Evolutionary conservation across 1,140 invertebrate genomes (phyloP), one percentile per base, ranked within the genome.

Genomic region (Drosophila santomea): DNA sequence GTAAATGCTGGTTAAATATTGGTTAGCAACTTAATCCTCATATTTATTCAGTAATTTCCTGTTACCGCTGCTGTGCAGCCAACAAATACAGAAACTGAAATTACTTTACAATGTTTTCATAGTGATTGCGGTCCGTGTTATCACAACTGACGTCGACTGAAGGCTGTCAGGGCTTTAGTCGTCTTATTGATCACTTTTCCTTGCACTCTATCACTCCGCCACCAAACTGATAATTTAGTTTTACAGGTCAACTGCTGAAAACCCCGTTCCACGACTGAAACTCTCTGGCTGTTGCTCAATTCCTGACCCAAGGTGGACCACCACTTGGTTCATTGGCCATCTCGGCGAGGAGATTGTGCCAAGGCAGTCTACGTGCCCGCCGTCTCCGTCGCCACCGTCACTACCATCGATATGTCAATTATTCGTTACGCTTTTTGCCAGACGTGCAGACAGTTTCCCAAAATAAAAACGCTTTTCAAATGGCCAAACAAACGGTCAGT

Each of bases 391-490:
- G 28, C 6, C 28, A 5, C 28, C 36, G 45, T 41, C 23, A 38
- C 48, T 80, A 57, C 57, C 38, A 57, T 56, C 64, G 76, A 84
- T 80, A 75, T 83, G 81, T 84, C 81, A 84, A 84, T 83, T 84
- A 59, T 84, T 74, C 76, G 76, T 64, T 72, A 84, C 62, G 69
- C 44, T 75, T 74, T 77, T 74, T 77, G 45, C 51, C 55, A 56
- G 58, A 73, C 36, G 58, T 50, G 61, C 62, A 68, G 54, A 78
- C 64, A 68, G 52, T 67, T 45, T 39, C 63, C 66, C 60, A 32
- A 66, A 75, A 67, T 76, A 77, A 69, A 68, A 59, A 68, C 55
- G 74, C 62, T 69, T 76, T 68, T 77, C 61, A 43, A 68, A 64
- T 54, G 35, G 77, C 32, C 51, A 78, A 55, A 38, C 57, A 41